Conservation (phyloP, 1,140 invertebrate species). For the Philotrypesis tridentata region DNA sequence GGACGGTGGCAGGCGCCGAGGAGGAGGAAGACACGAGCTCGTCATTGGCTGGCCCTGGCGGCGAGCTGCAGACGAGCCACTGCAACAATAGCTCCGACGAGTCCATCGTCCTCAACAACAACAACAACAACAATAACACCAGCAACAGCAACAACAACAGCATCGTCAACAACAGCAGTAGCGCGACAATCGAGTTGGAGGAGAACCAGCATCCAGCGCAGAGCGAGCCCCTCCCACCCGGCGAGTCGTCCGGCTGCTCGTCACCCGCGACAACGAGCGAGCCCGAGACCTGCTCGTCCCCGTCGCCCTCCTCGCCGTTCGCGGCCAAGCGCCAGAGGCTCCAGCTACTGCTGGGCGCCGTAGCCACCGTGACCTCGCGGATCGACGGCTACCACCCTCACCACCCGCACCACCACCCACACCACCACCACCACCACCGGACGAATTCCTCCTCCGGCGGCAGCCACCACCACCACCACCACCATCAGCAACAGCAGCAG, state of each 20-base stretch:
- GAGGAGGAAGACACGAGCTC: constrained; percentile 74
- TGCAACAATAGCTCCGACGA: constrained; percentile 36
- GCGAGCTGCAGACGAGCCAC: constrained; percentile 10
- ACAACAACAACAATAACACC: constrained; percentile 13
- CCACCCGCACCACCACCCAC: constrained; percentile 59
- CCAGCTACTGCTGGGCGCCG: constrained; percentile 52
- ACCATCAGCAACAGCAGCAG: background rate
- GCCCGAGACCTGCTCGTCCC: constrained; percentile 66
- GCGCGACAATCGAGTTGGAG: constrained; percentile 21
- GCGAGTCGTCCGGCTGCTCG: constrained; percentile 62
- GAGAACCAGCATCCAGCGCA: background rate
- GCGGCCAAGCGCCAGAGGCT: constrained; percentile 65
- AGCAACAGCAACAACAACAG: constrained; percentile 2
- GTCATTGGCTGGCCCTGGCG: constrained; percentile 67
- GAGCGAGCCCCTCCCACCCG: constrained; percentile 51
- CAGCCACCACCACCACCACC: too few relatives aligned
- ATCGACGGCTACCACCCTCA: constrained; percentile 51
- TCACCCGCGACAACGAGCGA: constrained; percentile 70
- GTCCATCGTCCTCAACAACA: constrained; percentile 25
- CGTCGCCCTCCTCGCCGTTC: constrained; percentile 64
- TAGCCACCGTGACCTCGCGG: constrained; percentile 10
- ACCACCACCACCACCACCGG: constrained; percentile 60
- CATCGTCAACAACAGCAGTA: constrained; percentile 12
- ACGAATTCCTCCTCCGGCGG: constrained; percentile 66
- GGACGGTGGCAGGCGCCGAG: constrained; percentile 76